These are phyloP conservation scores for Popillia japonica DNA, from an alignment of 1,140 invertebrate genomes.

Conservation along the genomic window DNA sequence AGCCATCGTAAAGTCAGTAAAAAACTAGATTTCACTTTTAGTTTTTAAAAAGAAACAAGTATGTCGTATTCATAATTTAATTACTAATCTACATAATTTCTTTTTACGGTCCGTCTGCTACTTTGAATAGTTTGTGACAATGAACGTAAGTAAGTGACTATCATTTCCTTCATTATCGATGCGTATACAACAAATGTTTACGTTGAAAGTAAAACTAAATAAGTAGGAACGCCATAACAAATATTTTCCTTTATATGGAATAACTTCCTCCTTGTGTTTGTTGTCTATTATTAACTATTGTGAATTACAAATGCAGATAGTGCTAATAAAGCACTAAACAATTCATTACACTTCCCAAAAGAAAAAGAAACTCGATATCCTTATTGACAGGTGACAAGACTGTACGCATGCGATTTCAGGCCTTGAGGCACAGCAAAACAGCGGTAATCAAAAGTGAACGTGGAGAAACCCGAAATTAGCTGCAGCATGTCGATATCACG, in stretches of 20 bases:
- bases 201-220: neutral
- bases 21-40: constrained; percentile 2
- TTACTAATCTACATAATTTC: neutral
- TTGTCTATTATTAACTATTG: too few relatives aligned
- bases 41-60: neutral
- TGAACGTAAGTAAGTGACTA: neutral
- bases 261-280: neutral
- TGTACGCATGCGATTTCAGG: too few relatives aligned
- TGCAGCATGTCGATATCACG: too few relatives aligned
- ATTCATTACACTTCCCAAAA: too few relatives aligned
- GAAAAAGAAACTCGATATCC: too few relatives aligned
- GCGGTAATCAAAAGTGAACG: too few relatives aligned
- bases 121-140: neutral
- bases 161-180: constrained; percentile 14
- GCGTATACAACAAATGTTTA: neutral
- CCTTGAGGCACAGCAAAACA: too few relatives aligned
- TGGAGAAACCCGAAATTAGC: too few relatives aligned
- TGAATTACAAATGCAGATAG: too few relatives aligned
- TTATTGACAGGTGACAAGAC: too few relatives aligned
- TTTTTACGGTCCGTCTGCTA: constrained; percentile 3
- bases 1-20: neutral
- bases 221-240: neutral
- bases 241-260: neutral
- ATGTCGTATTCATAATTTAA: neutral
- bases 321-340: too few relatives aligned